A percentile compares a stretch with the other conserved stretches of the same genome.
Conservation (phyloP, 2,888 invertebrate species). For the Mesorhabditis spiculigera region DNA sequence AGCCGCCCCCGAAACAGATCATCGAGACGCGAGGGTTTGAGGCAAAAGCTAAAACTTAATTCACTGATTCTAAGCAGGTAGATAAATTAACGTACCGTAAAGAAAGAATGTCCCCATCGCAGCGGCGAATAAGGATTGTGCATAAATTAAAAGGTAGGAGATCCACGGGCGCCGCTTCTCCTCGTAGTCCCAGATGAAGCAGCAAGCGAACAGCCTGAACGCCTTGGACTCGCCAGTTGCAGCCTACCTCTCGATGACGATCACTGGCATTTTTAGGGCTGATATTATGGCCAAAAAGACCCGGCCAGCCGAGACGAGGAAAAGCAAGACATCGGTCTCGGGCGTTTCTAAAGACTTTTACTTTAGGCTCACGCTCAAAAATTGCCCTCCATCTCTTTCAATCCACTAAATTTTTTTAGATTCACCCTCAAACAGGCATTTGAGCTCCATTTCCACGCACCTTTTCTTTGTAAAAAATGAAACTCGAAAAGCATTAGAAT, state of each 20-base stretch:
- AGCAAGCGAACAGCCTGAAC: neutral
- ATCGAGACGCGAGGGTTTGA: neutral
- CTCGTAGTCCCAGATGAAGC: conserved; percentile 4
- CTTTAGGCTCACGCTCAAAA: no score
- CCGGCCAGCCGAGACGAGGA: neutral
- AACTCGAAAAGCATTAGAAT: neutral
- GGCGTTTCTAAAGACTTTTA: neutral
- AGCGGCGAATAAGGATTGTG: no score
- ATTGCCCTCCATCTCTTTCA: no score
- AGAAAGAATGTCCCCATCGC: no score
- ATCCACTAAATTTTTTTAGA: no score
- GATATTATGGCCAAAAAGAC: neutral
- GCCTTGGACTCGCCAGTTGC: no score
- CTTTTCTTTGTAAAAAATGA: neutral
- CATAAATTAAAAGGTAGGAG: neutral
- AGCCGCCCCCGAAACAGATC: neutral
- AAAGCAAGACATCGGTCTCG: neutral
- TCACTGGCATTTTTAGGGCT: neutral
- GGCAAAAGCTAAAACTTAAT: neutral
- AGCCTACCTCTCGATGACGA: conserved; percentile 3
- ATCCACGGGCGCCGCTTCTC: neutral
- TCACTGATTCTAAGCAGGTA: no score
- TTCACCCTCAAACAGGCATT: no score
- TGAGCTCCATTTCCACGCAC: no score
- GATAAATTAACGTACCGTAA: no score